These are phyloP conservation scores for Rhopalosiphum maidis DNA, from an alignment of 1,140 invertebrate species.

Conservation along the genomic window DNA sequence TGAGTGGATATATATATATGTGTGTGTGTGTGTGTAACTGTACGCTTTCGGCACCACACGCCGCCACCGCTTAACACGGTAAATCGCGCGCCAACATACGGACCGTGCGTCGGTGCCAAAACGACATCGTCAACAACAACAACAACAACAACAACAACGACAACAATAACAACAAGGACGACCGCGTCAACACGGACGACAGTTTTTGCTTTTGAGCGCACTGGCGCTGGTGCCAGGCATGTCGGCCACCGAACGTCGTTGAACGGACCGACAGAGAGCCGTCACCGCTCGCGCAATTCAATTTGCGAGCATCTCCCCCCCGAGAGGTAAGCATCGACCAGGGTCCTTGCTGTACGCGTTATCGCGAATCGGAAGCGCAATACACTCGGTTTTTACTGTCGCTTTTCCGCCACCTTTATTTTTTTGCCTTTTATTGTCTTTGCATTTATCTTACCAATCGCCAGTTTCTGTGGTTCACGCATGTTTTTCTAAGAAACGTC, in stretches of 20 bases:
- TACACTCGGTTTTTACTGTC: not conserved
- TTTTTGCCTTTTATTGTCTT: not conserved
- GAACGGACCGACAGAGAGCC: not conserved
- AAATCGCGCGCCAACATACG: conserved; percentile 28
- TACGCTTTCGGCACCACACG: not conserved
- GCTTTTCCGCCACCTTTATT: not conserved
- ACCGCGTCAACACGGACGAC: not conserved
- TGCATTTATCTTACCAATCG: not conserved
- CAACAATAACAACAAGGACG: not conserved
- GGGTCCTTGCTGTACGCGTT: not conserved
- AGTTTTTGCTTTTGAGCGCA: not conserved
- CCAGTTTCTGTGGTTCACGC: not conserved
- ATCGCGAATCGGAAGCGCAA: not conserved
- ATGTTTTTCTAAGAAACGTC: not conserved
- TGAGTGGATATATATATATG: not conserved
- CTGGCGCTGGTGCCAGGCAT: not conserved
- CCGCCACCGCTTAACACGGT: not conserved
- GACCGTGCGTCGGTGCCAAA: conserved; percentile 23
- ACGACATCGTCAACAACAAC: not conserved
- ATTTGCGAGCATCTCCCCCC: not conserved
- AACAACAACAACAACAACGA: not conserved
- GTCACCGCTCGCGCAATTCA: not conserved
- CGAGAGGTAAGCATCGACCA: not conserved
- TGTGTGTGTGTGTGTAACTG: not conserved
- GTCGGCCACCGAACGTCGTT: conserved; percentile 14